phyloP scores from a whole-genome alignment of 2,888 invertebrate species.

The Hoplodrina ambigua region DNA sequence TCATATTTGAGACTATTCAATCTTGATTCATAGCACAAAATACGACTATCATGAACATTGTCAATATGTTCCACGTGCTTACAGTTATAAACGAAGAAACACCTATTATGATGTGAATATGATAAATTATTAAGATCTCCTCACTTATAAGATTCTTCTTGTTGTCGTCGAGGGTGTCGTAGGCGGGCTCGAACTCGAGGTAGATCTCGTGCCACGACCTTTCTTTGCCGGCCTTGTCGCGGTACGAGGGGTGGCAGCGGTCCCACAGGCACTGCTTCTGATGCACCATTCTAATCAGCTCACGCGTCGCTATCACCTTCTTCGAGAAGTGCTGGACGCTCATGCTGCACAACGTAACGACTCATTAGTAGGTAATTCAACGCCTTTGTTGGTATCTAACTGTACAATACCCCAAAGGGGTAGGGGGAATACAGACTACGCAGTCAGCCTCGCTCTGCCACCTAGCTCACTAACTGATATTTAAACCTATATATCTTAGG shows the following conservation, averaged over 20 bases:
- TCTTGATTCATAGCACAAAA: too few relatives aligned
- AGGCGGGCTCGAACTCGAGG: constrained; percentile 67
- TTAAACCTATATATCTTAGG: too few relatives aligned
- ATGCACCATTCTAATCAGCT: constrained; percentile 69
- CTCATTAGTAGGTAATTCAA: neutral
- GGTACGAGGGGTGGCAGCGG: constrained; percentile 58
- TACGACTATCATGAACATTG: too few relatives aligned
- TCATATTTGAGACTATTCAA: neutral
- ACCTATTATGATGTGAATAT: too few relatives aligned
- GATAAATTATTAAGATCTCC: neutral
- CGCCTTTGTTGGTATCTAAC: neutral
- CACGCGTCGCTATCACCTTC: constrained; percentile 62
- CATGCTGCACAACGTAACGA: constrained; percentile 26
- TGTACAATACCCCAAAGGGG: too few relatives aligned
- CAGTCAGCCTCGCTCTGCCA: too few relatives aligned
- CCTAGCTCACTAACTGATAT: too few relatives aligned
- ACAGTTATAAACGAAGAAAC: too few relatives aligned
- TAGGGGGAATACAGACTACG: too few relatives aligned
- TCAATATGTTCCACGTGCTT: too few relatives aligned
- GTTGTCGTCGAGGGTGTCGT: constrained; percentile 59
- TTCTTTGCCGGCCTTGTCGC: constrained; percentile 61
- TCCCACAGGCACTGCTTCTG: constrained; percentile 68
- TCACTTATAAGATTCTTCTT: constrained; percentile 67
- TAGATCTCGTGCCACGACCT: constrained; percentile 69
- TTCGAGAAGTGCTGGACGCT: constrained; percentile 46